Evolutionary conservation across 1,140 invertebrate species (phyloP).

Genomic region (Protaetia brevitarsis): DNA sequence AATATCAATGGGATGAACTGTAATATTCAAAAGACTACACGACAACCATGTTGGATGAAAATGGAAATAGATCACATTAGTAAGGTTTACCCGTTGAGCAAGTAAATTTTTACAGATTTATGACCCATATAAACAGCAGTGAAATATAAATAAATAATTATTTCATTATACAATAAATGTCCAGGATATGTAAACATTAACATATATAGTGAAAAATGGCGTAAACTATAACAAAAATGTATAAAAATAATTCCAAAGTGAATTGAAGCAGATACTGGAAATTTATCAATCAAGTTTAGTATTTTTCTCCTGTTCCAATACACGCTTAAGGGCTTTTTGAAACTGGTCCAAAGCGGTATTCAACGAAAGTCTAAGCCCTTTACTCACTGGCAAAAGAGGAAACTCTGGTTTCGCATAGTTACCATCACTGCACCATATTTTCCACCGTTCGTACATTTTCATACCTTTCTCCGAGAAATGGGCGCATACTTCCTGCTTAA

Average conservation of each 20-base stretch:
- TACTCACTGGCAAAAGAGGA: conserved; percentile 83
- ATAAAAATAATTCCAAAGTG: background rate
- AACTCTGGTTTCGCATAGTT: conserved; percentile 66
- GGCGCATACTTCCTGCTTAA: conserved; percentile 68
- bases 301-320: conserved; percentile 18
- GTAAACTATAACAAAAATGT: background rate
- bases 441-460: conserved; percentile 38
- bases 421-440: conserved; percentile 37
- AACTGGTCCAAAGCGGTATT: conserved; percentile 37
- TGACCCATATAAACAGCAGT: background rate
- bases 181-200: conserved; percentile 19
- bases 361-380: conserved; percentile 85
- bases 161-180: background rate
- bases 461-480: conserved; percentile 59
- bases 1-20: no score
- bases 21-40: background rate
- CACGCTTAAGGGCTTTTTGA: conserved; percentile 35
- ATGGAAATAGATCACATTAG: background rate
- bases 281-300: background rate
- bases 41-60: background rate
- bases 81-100: background rate
- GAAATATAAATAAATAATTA: background rate
- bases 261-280: background rate
- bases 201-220: background rate
- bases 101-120: background rate